Base-by-base conservation (phyloP, 2,113 vertebrate species). In the Aspiorhynchus laticeps region DNA sequence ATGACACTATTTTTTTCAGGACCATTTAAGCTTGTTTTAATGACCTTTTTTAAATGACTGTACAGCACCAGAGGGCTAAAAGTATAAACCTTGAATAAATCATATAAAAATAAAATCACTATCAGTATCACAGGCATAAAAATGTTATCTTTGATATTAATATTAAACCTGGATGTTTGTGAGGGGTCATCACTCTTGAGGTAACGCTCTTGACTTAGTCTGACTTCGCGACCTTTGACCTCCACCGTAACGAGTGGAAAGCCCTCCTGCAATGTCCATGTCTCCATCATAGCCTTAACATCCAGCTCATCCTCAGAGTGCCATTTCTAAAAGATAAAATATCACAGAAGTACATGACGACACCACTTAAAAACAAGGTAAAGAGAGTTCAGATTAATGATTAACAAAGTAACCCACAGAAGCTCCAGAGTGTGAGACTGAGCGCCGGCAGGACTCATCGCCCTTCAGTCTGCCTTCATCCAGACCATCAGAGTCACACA, bases 261-360 rank as follows among this genome's bases (percentile, higher is more conserved):
- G 24, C 97, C 97, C 83, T 97, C 96, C 89, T 98, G 98, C 87
- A 97, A 93, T 0, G 96, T 98, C 98, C 97, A 98, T 0, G 96
- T 97, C 87, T 97, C 95, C 97, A 98, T 98, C 94, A 97, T 96
- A 59, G 91, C 89, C 82, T 84, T 94, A 48, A 98, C 94, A 21
- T 97, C 96, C 86, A 96, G 91, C 80, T 94, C 90, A 19, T 91
- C 93, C 75, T 80, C 93, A 46, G 94, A 89, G 88, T 87, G 93
- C 97, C 96, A 97, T 87, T 97, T 97, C 94, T 94, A 53, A 76
- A 12, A 31, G 21, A 81, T 24, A 75, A 0, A 43, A 28, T 19
- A 74, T 19, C n/a, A 41, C 41, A 67, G 5, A 78, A 14, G 59
- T 43, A 71, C 12, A 12, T 24, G 7, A 38, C 9, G 36, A 51